Evolutionary conservation across 2,797 vertebrate species (phyloP), one percentile per base, ranked within the genome.

Genomic region (Hydrocynus forskahlii): DNA sequence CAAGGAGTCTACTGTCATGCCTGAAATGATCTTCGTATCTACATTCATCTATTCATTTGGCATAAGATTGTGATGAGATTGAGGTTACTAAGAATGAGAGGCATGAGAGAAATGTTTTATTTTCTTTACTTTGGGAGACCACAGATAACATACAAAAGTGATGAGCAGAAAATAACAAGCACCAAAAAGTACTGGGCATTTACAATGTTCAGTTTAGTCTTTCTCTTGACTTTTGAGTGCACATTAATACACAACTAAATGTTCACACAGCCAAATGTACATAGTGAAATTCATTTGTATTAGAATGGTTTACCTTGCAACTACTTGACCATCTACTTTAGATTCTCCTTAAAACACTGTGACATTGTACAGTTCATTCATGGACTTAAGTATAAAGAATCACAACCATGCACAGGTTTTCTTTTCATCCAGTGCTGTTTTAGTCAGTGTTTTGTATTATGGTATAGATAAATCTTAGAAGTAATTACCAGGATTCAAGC

Each of bases 291-390:
- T 0, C 50, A 71, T 29, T 54, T 71, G 23, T 54, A 35, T 71
- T 52, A 52, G 45, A 69, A 48, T 54, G 14, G 9, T 6, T 29
- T 14, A 38, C 54, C 29, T 12, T 57, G 54, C 52, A 73, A 35
- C n/a, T 35, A 72, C 69, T 55, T 57, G 70, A 40, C 52, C 70
- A 57, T 29, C 29, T 57, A n/a, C 2, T 25, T 40, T 73, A 57
- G 52, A 55, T 57, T 4, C 17, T 19, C 70, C n/a, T 57, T 50
- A 25, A 52, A 54, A 71, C 69, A 71, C 69, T 73, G 70, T 73
- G 70, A 73, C 70, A 57, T 71, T 23, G 52, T 19, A 38, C 55
- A n/a, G 50, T 71, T 35, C 55, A 35, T 29, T 55, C 16, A 35
- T 72, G 12, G 17, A 17, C 10, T 35, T 72, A 35, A 54, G 4